Base-by-base conservation (phyloP, 1,140 invertebrate genomes). In the Apis mellifera region DNA sequence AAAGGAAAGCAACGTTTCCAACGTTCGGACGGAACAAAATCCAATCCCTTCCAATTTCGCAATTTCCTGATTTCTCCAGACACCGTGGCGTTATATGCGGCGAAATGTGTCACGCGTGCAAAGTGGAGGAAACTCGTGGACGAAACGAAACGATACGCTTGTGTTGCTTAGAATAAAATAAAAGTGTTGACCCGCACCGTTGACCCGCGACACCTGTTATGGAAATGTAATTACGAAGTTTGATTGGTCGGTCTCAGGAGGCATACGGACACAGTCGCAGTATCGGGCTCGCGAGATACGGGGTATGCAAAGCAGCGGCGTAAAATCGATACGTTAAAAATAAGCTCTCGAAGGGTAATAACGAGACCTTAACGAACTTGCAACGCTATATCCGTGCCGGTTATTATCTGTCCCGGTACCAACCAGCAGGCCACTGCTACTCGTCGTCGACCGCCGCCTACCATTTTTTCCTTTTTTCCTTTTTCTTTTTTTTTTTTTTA, bases 191-290 rank as follows among this genome's bases (percentile, higher is more conserved):
- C 1, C 60, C 32, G n/a, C 64, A 26, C 48, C 11, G 55, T 68
- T n/a, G 52, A 86, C 78, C 75, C 81, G 68, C 76, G 77, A 83
- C 69, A 87, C 81, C 86, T 89, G 82, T 87, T 88, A 76, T 78
- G 82, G 85, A 87, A 90, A 90, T 89, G 88, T 90, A 90, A 90
- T 90, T 89, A 90, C 71, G 73, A 90, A 90, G 88, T 90, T 90
- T 90, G 88, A 90, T 90, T 90, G 89, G 85, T 84, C 86, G 69
- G 73, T 70, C 89, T 69, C 79, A 21, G 65, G 81, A 87, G 84
- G 60, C 26, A 69, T 71, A 71, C 73, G 42, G 70, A 13, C 54
- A 17, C 54, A 66, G 60, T 59, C 55, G 72, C 48, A n/a, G 71
- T 83, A 76, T 75, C 64, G 54, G 76, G 54, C 52, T 42, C 72